These are phyloP conservation scores for Scomberomorus guttatus DNA, from an alignment of 2,797 vertebrate genomes.

Conservation along the genomic window DNA sequence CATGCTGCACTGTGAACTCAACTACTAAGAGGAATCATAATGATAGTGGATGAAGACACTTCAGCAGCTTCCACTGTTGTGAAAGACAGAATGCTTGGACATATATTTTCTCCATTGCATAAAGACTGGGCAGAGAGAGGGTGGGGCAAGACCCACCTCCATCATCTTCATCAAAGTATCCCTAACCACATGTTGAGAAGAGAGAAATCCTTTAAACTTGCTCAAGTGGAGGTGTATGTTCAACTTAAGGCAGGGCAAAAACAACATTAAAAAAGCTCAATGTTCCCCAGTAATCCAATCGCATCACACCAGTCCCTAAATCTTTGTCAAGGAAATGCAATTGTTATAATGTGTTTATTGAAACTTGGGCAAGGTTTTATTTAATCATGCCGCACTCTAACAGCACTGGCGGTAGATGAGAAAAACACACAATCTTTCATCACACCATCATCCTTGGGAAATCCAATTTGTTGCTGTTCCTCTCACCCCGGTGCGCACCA, in stretches of 20 bases:
- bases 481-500: slow-evolving; percentile 63
- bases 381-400: slow-evolving; percentile 86
- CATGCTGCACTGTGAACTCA: not conserved
- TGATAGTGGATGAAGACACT: not conserved
- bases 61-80: not conserved
- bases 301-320: slow-evolving; percentile 90
- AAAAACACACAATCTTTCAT: slow-evolving; percentile 90
- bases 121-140: slow-evolving; percentile 28
- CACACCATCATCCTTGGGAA: slow-evolving; percentile 86
- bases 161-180: slow-evolving; percentile 71
- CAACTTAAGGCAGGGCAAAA: slow-evolving; percentile 80
- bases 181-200: slow-evolving; percentile 77
- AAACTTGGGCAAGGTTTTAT: slow-evolving; percentile 90
- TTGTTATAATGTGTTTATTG: slow-evolving; percentile 90
- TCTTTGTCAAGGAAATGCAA: slow-evolving; percentile 90
- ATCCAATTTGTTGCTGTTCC: slow-evolving; percentile 85
- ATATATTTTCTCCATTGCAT: slow-evolving; percentile 50
- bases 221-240: slow-evolving; percentile 75
- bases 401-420: slow-evolving; percentile 87
- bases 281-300: slow-evolving; percentile 89
- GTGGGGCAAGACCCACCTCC: slow-evolving; percentile 37
- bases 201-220: slow-evolving; percentile 74
- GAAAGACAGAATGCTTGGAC: slow-evolving; percentile 12
- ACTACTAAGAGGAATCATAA: not conserved
- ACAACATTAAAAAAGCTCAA: slow-evolving; percentile 86